phyloP scores from a whole-genome alignment of 37 sponge, comb jelly and placozoan species.

The Petrosia ficiformis region DNA sequence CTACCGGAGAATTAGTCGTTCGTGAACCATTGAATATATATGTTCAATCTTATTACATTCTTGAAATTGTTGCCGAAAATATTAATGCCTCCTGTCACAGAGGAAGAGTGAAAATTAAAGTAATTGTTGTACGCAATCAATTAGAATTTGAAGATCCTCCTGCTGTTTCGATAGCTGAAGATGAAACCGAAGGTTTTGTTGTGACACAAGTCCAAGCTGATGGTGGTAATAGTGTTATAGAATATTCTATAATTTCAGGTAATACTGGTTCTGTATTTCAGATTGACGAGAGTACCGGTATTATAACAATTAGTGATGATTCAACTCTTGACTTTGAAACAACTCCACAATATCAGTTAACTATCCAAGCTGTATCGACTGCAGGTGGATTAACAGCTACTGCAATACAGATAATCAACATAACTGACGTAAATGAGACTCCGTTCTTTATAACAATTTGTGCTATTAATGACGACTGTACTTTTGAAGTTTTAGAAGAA shows the following conservation, averaged over 20 bases:
- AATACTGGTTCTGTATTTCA: conserved; percentile 49
- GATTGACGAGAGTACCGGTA: conserved; percentile 53
- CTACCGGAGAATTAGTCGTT: conserved; percentile 26
- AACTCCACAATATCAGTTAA: conserved; percentile 14
- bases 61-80: conserved; percentile 65
- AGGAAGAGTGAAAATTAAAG: conserved; percentile 28
- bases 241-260: conserved; percentile 57
- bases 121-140: conserved; percentile 34
- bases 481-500: conserved; percentile 35
- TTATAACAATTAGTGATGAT: conserved; percentile 21
- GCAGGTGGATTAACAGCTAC: conserved; percentile 5
- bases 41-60: conserved; percentile 13
- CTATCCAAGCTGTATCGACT: conserved; percentile 7
- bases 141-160: conserved; percentile 19
- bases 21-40: conserved; percentile 5
- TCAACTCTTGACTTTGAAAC: conserved; percentile 30
- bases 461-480: conserved; percentile 24
- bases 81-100: conserved; percentile 56
- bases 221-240: conserved; percentile 33
- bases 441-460: conserved; percentile 58
- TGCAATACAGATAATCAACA: conserved; percentile 27
- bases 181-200: conserved; percentile 24
- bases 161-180: conserved; percentile 49
- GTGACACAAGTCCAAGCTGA: conserved; percentile 45
- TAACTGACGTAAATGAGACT: conserved; percentile 61